Evolutionary conservation across 30 jellyfish, hydroid and myxozoan genomes (phyloP).

Genomic region (Nemopilema nomurai): DNA sequence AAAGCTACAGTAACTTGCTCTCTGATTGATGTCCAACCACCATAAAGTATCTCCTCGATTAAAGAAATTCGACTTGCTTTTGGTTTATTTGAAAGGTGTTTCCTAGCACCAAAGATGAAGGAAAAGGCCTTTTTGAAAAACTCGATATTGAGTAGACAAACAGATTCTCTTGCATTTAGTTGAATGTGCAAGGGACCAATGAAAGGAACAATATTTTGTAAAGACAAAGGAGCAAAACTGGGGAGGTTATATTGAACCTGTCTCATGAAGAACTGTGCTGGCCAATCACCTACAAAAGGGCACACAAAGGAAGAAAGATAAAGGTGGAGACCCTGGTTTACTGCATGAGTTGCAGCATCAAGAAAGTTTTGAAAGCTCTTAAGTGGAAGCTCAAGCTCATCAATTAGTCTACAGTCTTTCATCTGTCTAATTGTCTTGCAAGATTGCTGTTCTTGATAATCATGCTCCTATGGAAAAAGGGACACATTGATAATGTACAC

Average conservation of each 20-base stretch:
- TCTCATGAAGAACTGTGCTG: conserved; percentile 50
- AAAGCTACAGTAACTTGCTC: conserved; percentile 4
- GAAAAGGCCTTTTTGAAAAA: conserved; percentile 10
- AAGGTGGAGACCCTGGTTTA: not conserved
- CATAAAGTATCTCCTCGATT: not conserved
- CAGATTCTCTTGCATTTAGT: conserved; percentile 6
- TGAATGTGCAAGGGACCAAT: conserved; percentile 25
- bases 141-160: conserved; percentile 10
- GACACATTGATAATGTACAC: not conserved
- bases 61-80: not conserved
- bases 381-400: conserved; percentile 19
- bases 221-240: not conserved
- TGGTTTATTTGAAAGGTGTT: conserved; percentile 2
- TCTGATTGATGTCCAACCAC: conserved; percentile 10
- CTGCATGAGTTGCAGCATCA: conserved; percentile 31
- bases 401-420: conserved; percentile 38
- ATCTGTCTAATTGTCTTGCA: conserved; percentile 6
- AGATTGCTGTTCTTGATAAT: conserved; percentile 17
- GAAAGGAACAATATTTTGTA: not conserved
- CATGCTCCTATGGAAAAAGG: conserved; percentile 1
- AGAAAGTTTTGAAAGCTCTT: conserved; percentile 13
- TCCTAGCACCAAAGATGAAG: conserved; percentile 4
- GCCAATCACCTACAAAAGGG: conserved; percentile 51
- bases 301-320: conserved; percentile 15
- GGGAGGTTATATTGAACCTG: conserved; percentile 24